Percentiles rank a stretch among this genome's conserved stretches.
Evolutionary conservation across 2,797 vertebrate genomes (phyloP).

Genomic region (Nannoperca australis): DNA sequence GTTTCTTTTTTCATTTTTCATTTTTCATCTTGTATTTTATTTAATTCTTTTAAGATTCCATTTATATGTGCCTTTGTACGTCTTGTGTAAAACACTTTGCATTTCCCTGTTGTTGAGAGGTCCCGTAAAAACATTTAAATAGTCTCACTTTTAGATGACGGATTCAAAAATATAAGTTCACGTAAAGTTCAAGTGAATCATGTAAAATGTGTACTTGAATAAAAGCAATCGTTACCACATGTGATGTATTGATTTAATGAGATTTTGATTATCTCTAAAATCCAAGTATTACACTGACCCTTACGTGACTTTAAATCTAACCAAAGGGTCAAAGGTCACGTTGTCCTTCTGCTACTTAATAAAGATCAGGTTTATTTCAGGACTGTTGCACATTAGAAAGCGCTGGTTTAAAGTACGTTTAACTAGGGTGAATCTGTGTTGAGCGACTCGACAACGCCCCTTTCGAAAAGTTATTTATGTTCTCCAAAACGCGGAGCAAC

Average conservation of each 20-base stretch:
- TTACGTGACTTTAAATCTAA: background rate
- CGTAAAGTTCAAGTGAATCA: background rate
- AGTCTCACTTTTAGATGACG: no score
- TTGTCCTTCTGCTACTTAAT: no score
- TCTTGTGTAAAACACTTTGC: background rate
- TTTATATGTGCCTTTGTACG: background rate
- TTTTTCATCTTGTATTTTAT: background rate
- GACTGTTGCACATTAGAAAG: no score
- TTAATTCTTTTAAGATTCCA: background rate
- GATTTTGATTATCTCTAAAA: background rate
- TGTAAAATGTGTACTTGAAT: background rate
- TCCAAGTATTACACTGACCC: background rate
- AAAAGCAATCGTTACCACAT: background rate
- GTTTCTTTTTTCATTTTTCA: background rate
- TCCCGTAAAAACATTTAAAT: no score
- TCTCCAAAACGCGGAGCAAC: background rate
- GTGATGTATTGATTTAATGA: background rate
- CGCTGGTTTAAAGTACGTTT: no score
- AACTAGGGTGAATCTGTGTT: background rate
- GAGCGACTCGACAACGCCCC: background rate
- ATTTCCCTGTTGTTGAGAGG: background rate
- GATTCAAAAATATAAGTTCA: background rate
- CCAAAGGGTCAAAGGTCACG: background rate
- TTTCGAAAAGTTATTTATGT: background rate
- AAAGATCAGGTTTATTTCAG: background rate